Evolutionary conservation across 2,888 invertebrate genomes (phyloP).

Genomic region (Phorcus lineatus): DNA sequence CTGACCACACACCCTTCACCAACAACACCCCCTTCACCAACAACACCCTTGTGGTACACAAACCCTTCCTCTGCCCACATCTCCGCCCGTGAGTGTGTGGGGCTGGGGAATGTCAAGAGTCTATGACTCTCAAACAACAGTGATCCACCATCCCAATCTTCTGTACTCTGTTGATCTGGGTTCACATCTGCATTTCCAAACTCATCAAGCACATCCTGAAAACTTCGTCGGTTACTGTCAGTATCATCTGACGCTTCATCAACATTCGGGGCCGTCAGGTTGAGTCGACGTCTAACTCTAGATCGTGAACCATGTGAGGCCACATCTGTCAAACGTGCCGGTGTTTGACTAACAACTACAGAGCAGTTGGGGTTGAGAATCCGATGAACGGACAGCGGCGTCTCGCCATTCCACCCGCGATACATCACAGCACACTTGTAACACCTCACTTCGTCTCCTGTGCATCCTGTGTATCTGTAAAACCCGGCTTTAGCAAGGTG

Average conservation of each 20-base stretch:
- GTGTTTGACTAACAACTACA: background rate
- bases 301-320: background rate
- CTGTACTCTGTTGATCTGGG: background rate
- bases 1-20: no score
- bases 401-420: background rate
- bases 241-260: background rate
- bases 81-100: background rate
- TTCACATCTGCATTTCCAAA: no score
- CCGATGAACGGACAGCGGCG: background rate
- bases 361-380: background rate
- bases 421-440: background rate
- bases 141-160: background rate
- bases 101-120: background rate
- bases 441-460: background rate
- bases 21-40: background rate
- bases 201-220: no score
- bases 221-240: no score
- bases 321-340: background rate
- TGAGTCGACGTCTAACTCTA: background rate
- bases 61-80: background rate
- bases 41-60: no score
- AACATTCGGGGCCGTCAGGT: background rate
- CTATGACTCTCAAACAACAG: background rate
- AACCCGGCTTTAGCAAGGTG: background rate
- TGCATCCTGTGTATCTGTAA: background rate